phyloP scores from a whole-genome alignment of 2,113 vertebrate species.

The Passer domesticus region DNA sequence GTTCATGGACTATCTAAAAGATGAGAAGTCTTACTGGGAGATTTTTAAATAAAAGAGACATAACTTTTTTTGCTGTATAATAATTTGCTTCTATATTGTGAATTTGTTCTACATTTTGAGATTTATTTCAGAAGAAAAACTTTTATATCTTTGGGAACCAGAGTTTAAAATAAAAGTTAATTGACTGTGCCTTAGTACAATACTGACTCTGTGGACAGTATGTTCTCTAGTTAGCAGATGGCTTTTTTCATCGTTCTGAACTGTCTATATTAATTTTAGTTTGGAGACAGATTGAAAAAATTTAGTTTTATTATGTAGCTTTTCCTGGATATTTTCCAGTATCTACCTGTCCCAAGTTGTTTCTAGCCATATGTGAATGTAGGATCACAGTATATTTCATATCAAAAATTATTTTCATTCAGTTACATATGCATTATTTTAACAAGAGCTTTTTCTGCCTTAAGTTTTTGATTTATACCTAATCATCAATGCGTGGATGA shows the following conservation, averaged over 20 bases:
- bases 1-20: background rate
- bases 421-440: background rate
- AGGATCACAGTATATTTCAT: background rate
- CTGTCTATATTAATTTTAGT: conserved; percentile 39
- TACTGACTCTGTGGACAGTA: background rate
- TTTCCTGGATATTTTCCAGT: conserved; percentile 20
- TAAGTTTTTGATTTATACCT: background rate
- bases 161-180: conserved; percentile 14
- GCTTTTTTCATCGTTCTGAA: conserved; percentile 12
- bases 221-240: conserved; percentile 50
- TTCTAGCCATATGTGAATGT: conserved; percentile 14
- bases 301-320: background rate
- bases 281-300: conserved; percentile 37
- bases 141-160: background rate
- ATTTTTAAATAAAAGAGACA: background rate
- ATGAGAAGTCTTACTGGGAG: background rate
- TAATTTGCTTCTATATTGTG: background rate
- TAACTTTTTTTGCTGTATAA: background rate
- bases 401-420: background rate
- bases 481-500: background rate
- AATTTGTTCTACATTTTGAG: background rate
- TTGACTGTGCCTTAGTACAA: background rate
- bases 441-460: background rate
- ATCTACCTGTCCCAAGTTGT: conserved; percentile 21
- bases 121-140: background rate